These are phyloP conservation scores for Proisotoma minuta DNA, from an alignment of 2,888 invertebrate genomes.

Conservation along the genomic window DNA sequence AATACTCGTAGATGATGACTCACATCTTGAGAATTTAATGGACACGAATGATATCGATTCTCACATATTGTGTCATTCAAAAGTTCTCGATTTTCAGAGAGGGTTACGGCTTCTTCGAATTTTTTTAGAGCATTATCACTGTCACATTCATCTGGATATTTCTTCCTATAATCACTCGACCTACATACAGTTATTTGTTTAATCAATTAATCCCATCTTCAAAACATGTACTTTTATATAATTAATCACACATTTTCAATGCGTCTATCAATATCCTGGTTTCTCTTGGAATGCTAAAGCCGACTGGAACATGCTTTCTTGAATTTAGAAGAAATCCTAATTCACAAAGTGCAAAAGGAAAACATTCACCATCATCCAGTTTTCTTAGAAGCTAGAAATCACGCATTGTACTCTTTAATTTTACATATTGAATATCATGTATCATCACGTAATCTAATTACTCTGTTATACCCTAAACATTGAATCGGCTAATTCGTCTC, in stretches of 20 bases:
- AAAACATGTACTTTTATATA: background rate
- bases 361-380: slow-evolving; percentile 31
- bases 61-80: slow-evolving; percentile 30
- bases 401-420: background rate
- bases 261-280: slow-evolving; percentile 12
- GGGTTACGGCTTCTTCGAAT: slow-evolving; percentile 29
- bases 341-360: slow-evolving; percentile 25
- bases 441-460: background rate
- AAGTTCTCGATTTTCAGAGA: slow-evolving; percentile 15
- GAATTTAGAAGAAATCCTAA: slow-evolving; percentile 14
- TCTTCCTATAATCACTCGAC: slow-evolving; percentile 15
- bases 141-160: background rate
- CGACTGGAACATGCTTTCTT: background rate
- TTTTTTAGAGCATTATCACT: background rate
- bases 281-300: slow-evolving; percentile 13
- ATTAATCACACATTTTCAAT: slow-evolving; percentile 19
- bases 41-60: slow-evolving; percentile 24
- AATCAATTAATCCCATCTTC: no score
- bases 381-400: slow-evolving; percentile 22
- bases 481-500: slow-evolving; percentile 18
- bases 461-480: slow-evolving; percentile 18
- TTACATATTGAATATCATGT: background rate
- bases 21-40: slow-evolving; percentile 28
- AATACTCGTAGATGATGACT: slow-evolving; percentile 23
- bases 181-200: no score